phyloP scores from a whole-genome alignment of 2,113 vertebrate species.

The Mormyrus iriodes region DNA sequence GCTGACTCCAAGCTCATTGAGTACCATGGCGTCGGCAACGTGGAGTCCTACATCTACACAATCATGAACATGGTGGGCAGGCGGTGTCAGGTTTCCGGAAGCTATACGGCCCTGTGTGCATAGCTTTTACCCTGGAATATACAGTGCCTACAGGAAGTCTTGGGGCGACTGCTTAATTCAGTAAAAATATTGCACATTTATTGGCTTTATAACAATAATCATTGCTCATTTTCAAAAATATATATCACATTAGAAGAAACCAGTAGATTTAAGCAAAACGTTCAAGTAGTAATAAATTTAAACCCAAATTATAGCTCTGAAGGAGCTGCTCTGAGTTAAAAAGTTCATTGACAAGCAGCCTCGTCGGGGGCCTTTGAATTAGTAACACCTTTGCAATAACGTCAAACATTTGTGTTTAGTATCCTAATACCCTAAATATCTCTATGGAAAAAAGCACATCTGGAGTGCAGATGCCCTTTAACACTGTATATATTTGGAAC shows the following conservation, averaged over 20 bases:
- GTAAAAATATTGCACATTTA: background rate
- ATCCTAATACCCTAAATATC: background rate
- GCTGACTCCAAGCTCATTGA: constrained; percentile 91
- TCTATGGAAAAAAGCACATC: background rate
- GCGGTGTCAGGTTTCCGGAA: background rate
- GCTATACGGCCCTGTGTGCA: background rate
- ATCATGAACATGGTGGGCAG: constrained; percentile 94
- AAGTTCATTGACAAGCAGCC: no score
- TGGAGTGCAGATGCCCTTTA: background rate
- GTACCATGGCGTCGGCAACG: constrained; percentile 85
- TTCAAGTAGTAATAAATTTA: background rate
- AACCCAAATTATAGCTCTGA: background rate
- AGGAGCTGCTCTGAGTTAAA: background rate
- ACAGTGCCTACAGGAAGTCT: background rate
- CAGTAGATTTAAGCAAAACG: background rate
- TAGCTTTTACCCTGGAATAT: background rate
- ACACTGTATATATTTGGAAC: background rate
- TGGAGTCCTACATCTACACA: constrained; percentile 93
- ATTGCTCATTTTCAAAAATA: background rate
- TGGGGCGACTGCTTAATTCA: background rate
- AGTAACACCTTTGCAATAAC: background rate
- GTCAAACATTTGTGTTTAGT: background rate
- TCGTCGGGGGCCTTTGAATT: background rate
- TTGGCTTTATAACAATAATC: background rate
- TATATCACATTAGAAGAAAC: background rate